These are phyloP conservation scores for Tetraneura akinire DNA, from an alignment of 1,140 invertebrate genomes.

Conservation along the genomic window DNA sequence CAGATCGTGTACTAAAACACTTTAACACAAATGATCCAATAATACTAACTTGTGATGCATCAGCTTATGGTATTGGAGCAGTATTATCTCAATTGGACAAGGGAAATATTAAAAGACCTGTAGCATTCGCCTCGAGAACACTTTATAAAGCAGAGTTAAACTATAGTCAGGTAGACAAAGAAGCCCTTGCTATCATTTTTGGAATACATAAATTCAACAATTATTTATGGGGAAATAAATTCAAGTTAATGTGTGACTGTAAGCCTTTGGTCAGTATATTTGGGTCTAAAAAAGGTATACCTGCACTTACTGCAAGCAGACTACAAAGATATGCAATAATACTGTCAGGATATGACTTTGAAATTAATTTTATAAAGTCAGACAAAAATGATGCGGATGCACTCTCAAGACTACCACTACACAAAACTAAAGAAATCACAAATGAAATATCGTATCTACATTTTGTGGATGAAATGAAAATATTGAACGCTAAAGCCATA, in stretches of 20 bases:
- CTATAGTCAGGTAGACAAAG: constrained; percentile 62
- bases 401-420: neutral
- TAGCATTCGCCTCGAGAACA: constrained; percentile 60
- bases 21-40: neutral
- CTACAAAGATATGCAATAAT: neutral
- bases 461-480: neutral
- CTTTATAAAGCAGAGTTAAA: constrained; percentile 59
- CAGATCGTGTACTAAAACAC: neutral
- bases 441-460: neutral
- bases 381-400: neutral
- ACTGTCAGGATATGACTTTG: neutral
- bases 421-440: neutral
- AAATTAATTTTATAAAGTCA: neutral
- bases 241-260: no score
- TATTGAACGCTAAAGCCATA: neutral
- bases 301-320: neutral
- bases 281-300: neutral
- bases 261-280: no score
- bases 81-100: constrained; percentile 60
- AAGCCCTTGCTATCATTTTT: constrained; percentile 60
- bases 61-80: neutral
- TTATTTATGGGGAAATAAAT: constrained; percentile 54
- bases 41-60: neutral
- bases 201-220: constrained; percentile 60
- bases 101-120: constrained; percentile 58